Base-by-base conservation (phyloP, 92 coral and sea anemone species). In the Palythoa caribaeorum region DNA sequence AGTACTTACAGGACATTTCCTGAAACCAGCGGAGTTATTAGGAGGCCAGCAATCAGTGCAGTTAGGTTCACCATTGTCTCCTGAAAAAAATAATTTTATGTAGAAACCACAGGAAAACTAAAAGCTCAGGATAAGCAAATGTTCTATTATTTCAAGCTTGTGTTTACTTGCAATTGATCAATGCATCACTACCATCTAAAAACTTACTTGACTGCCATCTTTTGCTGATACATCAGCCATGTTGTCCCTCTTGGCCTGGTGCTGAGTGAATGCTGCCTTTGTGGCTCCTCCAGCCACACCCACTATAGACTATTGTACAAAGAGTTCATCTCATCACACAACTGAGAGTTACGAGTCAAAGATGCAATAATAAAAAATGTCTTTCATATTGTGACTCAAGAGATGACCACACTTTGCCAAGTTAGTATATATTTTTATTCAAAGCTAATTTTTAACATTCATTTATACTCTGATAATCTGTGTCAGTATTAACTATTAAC, bases 151-250 rank as follows among this genome's bases (percentile, higher is more conserved):
- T 2, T 0, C 50, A 44, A 44, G 6, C 48, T 44, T 44, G 50
- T 44, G 28, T 28, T 28, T 28, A 28, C 28, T 28, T 28, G 28
- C 28, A 28, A 28, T 28, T 28, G 28, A 28, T 57, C 12, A 1
- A 8, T 6, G 63, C 3, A 12, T 57, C 63, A 57, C 16, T 16
- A 12, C 63, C 9, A 55, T 13, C 11, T 12, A 10, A 38, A 38
- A 36, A 38, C 83, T 75, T 38, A 96, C 99, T 95, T 97, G 99
- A 88, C 99, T 97, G 76, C 98, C 99, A 91, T 97, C 99, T 84
- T 97, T 97, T 65, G 99, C 99, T n/a, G 99, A 95, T 28, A 97
- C 99, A 88, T 97, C 99, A 37, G 99, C 99, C 99, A 97, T 97
- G 86, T 97, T 97, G 90, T 97, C 98, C 88, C 99, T 88, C 84